Percentiles rank a stretch among this genome's conserved stretches.
These are phyloP conservation scores for Nesoenas mayeri DNA, from an alignment of 2,113 vertebrate species.

Conservation along the genomic window DNA sequence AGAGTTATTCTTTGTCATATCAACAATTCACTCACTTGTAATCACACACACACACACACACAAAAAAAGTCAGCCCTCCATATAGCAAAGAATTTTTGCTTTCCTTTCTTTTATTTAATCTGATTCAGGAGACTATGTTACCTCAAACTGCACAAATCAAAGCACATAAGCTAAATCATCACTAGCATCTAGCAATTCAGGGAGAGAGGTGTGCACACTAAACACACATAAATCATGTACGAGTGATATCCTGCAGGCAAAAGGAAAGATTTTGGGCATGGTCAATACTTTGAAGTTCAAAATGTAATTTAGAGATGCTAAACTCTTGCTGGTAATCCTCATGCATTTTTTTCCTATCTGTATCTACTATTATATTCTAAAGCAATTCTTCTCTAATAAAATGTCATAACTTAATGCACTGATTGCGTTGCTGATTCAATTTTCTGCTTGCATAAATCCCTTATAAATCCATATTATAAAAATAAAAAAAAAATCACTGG, in stretches of 20 bases:
- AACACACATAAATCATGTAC: neutral
- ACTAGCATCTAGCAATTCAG: neutral
- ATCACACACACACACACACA: neutral
- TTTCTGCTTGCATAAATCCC: conserved; percentile 72
- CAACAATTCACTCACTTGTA: neutral
- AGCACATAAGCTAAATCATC: neutral
- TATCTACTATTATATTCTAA: neutral
- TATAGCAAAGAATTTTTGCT: neutral
- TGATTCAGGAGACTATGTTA: neutral
- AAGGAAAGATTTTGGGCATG: neutral
- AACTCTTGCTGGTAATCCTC: neutral
- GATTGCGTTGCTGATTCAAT: conserved; percentile 66
- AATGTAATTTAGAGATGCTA: conserved; percentile 27
- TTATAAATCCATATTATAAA: conserved; percentile 58
- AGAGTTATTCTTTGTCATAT: neutral
- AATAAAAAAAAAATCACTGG: conserved; percentile 4
- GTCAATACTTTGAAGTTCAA: neutral
- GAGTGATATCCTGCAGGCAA: neutral
- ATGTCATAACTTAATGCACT: conserved; percentile 59
- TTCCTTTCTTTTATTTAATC: neutral
- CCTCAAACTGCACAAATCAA: conserved; percentile 10
- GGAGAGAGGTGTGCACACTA: neutral
- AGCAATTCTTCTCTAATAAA: conserved; percentile 53
- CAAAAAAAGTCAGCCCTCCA: neutral
- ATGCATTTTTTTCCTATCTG: neutral